Evolutionary conservation across 1,140 invertebrate genomes (phyloP).

Genomic region (Dendroctonus ponderosae): DNA sequence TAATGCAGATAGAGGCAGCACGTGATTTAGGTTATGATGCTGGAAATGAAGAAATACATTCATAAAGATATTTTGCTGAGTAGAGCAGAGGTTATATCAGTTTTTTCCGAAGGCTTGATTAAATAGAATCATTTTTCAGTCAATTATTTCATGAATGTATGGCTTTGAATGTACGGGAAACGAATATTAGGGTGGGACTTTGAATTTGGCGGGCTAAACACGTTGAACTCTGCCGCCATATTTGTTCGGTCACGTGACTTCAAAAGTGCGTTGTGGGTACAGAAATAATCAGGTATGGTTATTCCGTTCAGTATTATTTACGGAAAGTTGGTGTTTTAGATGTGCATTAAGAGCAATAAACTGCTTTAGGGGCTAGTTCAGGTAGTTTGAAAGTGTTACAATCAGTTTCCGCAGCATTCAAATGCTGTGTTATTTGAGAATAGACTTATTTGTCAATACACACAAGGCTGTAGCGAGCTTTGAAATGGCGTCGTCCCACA

Average conservation of each 20-base stretch:
- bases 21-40: no score
- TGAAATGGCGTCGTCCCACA: constrained; percentile 52
- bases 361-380: constrained; percentile 1
- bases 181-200: not conserved
- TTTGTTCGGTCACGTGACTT: constrained; percentile 29
- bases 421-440: constrained; percentile 7
- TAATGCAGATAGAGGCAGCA: no score
- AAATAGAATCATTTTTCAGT: no score
- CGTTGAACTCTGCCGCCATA: constrained; percentile 10
- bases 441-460: constrained; percentile 41
- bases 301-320: constrained; percentile 24
- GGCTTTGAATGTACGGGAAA: not conserved
- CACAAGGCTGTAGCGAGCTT: constrained; percentile 39
- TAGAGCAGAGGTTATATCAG: no score
- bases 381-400: not conserved
- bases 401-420: not conserved
- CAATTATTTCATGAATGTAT: no score
- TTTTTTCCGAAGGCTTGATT: no score
- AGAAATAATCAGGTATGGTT: constrained; percentile 35
- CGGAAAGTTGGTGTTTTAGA: constrained; percentile 20
- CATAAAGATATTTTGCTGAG: no score
- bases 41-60: no score
- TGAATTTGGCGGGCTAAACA: constrained; percentile 14
- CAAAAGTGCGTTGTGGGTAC: constrained; percentile 33
- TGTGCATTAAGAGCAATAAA: constrained; percentile 13